Evolutionary conservation across 2,113 vertebrate species (phyloP).

Genomic region (Cyprinodon brontotheroides): DNA sequence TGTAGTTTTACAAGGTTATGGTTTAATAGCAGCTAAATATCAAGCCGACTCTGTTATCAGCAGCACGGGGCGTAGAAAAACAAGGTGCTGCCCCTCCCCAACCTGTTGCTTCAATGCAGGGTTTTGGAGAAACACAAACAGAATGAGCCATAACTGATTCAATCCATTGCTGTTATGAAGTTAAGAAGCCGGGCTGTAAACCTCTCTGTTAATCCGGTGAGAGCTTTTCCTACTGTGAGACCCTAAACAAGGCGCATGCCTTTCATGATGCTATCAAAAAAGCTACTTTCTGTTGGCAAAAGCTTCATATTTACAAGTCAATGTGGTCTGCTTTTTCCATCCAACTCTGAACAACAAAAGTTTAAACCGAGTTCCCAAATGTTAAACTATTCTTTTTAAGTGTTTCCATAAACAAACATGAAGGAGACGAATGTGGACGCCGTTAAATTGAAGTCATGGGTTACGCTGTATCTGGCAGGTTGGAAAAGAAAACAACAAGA

Average conservation of each 20-base stretch:
- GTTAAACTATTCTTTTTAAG: not conserved
- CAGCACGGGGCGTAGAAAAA: too few species aligned
- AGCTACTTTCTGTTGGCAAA: not conserved
- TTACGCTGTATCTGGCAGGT: slow-evolving; percentile 3
- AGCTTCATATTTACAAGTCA: not conserved
- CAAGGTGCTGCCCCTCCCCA: too few species aligned
- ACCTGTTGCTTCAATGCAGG: too few species aligned
- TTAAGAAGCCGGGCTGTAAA: not conserved
- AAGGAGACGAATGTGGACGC: slow-evolving; percentile 6
- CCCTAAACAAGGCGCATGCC: too few species aligned
- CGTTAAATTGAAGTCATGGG: slow-evolving; percentile 23
- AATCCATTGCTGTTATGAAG: too few species aligned
- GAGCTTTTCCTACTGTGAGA: too few species aligned
- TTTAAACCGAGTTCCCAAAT: not conserved
- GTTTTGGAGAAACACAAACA: too few species aligned
- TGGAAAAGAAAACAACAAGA: not conserved
- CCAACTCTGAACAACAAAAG: not conserved
- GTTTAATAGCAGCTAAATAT: too few species aligned
- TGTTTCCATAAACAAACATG: slow-evolving; percentile 20
- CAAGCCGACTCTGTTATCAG: too few species aligned
- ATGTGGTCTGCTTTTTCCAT: not conserved
- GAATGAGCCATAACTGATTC: too few species aligned
- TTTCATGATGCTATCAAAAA: not conserved
- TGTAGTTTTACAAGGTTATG: too few species aligned
- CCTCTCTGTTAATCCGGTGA: too few species aligned